phyloP scores from a whole-genome alignment of 2,113 vertebrate species.

The Chloropsis hardwickii region DNA sequence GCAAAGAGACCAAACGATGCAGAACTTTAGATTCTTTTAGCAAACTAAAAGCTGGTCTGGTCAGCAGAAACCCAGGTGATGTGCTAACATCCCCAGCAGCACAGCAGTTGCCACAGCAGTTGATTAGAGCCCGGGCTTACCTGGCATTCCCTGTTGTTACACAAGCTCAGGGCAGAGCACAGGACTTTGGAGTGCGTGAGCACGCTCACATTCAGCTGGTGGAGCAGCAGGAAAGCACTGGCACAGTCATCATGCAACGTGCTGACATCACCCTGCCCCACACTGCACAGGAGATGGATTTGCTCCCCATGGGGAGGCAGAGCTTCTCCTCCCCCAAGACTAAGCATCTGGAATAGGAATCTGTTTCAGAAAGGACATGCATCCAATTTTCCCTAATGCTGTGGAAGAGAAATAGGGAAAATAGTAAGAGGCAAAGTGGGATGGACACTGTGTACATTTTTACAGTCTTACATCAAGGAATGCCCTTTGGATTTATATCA shows the following conservation, averaged over 20 bases:
- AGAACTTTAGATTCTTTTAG: neutral
- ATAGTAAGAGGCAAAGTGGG: neutral
- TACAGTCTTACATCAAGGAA: neutral
- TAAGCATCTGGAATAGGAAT: neutral
- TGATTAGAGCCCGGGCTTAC: neutral
- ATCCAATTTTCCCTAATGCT: neutral
- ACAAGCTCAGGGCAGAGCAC: neutral
- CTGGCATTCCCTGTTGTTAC: neutral
- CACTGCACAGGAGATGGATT: neutral
- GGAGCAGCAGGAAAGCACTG: neutral
- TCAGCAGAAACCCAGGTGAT: neutral
- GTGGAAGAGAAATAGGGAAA: neutral
- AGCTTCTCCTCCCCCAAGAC: neutral
- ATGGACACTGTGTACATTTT: neutral
- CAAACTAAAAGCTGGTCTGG: neutral
- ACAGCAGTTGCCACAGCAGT: neutral
- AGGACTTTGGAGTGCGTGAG: neutral
- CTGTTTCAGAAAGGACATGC: neutral
- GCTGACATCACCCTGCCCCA: neutral
- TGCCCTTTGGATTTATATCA: neutral
- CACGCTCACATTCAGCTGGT: fast-evolving
- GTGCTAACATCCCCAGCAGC: neutral
- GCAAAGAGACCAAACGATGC: neutral
- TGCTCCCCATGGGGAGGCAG: fast-evolving
- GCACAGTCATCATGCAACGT: fast-evolving